phyloP scores from a whole-genome alignment of 2,888 invertebrate species.

The Tenthredo scrophulariae region DNA sequence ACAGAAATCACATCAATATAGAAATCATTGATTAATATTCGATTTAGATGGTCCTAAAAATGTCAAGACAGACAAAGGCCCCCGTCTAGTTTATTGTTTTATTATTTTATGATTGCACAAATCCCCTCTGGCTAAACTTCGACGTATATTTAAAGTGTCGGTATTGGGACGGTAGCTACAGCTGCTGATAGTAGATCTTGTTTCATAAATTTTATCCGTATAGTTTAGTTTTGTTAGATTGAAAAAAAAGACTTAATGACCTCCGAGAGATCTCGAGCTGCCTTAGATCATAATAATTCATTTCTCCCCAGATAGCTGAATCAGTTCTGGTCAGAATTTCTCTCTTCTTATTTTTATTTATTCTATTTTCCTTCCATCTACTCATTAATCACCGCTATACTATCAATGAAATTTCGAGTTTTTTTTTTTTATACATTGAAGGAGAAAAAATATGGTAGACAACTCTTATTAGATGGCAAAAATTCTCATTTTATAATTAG shows the following conservation, averaged over 20 bases:
- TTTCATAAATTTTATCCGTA: background rate
- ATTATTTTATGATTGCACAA: background rate
- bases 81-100: background rate
- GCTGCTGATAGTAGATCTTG: background rate
- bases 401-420: background rate
- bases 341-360: background rate
- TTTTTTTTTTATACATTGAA: background rate
- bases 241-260: constrained; percentile 2
- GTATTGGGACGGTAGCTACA: background rate
- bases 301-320: background rate
- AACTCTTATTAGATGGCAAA: background rate
- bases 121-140: background rate
- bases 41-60: background rate
- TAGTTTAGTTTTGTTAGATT: background rate
- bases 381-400: background rate
- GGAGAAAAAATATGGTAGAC: background rate
- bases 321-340: background rate
- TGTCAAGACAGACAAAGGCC: background rate
- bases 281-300: constrained; percentile 6
- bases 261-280: too few species aligned
- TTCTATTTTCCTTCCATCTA: background rate
- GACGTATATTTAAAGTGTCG: background rate
- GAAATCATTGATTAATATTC: background rate
- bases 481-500: background rate
- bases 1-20: background rate